Evolutionary conservation across 1,140 invertebrate genomes (phyloP).

Genomic region (Druon quercuslanigerum): DNA sequence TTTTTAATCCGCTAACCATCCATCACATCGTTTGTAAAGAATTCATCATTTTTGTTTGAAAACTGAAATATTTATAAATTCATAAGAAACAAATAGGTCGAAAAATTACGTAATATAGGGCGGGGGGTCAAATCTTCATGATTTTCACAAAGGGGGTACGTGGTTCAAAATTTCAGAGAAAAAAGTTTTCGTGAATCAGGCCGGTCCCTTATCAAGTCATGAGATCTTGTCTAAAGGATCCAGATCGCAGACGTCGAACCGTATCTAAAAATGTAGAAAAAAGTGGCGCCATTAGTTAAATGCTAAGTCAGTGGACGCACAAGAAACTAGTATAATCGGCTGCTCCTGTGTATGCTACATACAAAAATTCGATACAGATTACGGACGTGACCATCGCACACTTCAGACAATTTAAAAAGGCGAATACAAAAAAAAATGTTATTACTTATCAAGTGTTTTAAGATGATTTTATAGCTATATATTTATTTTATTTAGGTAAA

Average conservation of each 20-base stretch:
- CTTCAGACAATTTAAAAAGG: too few relatives aligned
- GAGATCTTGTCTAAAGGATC: slow-evolving; percentile 32
- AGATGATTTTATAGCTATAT: too few relatives aligned
- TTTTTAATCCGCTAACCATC: too few relatives aligned
- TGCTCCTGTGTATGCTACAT: not conserved
- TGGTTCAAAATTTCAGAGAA: too few relatives aligned
- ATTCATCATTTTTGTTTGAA: not conserved
- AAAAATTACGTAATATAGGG: too few relatives aligned
- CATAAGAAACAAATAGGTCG: too few relatives aligned
- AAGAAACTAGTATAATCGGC: not conserved
- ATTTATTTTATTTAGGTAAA: too few relatives aligned
- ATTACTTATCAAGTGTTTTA: too few relatives aligned
- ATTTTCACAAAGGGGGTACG: too few relatives aligned
- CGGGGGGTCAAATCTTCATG: too few relatives aligned
- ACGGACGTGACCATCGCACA: not conserved
- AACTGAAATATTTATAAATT: not conserved
- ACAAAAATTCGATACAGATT: not conserved
- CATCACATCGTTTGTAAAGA: too few relatives aligned
- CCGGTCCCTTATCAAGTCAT: slow-evolving; percentile 5
- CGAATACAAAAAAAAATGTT: too few relatives aligned
- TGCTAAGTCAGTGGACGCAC: slow-evolving; percentile 2
- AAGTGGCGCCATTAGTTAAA: slow-evolving; percentile 35
- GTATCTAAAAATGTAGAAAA: slow-evolving; percentile 31
- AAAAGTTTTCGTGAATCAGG: not conserved
- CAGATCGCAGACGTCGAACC: slow-evolving; percentile 23